Evolutionary conservation across 64 coral and sea anemone genomes (phyloP).

Genomic region (Anthopleura sola): DNA sequence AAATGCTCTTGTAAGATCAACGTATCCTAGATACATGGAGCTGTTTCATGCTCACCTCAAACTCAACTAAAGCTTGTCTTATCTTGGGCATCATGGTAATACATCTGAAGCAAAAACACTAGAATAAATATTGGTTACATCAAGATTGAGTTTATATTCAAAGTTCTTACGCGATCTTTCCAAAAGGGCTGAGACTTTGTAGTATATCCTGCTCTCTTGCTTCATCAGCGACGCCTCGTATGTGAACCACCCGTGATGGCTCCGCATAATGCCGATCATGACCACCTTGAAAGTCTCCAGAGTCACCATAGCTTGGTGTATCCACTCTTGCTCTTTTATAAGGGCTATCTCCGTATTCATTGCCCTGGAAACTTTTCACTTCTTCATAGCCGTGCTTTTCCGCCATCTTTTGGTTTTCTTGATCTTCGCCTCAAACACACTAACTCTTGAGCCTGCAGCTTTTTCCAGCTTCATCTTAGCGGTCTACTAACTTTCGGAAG

Average conservation of each 20-base stretch:
- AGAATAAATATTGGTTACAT: background rate
- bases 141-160: background rate
- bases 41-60: slow-evolving; percentile 59
- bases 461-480: too few relatives aligned
- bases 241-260: slow-evolving; percentile 87
- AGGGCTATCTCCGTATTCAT: slow-evolving; percentile 41
- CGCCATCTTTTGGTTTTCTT: slow-evolving; percentile 48
- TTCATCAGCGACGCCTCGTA: slow-evolving; percentile 83
- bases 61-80: slow-evolving; percentile 97
- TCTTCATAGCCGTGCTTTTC: slow-evolving; percentile 53
- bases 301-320: slow-evolving; percentile 15
- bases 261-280: slow-evolving; percentile 58
- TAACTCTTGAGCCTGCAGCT: background rate
- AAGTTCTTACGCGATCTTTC: slow-evolving; percentile 59
- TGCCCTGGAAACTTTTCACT: slow-evolving; percentile 29
- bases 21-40: background rate
- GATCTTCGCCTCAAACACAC: background rate
- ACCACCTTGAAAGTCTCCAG: background rate
- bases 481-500: background rate
- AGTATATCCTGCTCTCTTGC: slow-evolving; percentile 87
- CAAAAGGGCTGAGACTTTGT: slow-evolving; percentile 57
- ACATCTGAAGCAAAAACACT: slow-evolving; percentile 64
- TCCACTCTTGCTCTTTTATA: slow-evolving; percentile 55
- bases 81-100: slow-evolving; percentile 94
- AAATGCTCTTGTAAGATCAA: background rate